Evolutionary conservation across 2,113 vertebrate species (phyloP), one percentile per base, ranked within the genome.

Genomic region (Gambusia affinis): DNA sequence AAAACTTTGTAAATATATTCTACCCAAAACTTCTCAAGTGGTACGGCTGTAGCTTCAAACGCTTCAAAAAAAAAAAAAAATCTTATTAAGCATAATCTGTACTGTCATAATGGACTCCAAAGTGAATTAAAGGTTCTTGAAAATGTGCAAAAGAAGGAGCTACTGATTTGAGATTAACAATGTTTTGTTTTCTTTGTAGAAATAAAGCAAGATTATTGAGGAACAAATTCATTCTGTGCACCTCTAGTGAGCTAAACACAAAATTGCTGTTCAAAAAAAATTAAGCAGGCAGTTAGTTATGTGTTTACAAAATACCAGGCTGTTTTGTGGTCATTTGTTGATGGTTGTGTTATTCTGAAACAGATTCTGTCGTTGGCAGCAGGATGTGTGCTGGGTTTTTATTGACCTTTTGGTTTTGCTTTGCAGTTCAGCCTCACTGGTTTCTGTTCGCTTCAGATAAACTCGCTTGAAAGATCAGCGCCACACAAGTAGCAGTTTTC

Each of bases 311-410:
- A 67, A 67, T 44, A 67, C 12, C 14, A 12, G 15, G 22, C 22
- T 3, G 42, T 28, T 8, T 17, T 39, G n/a, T 39, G 39, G 64
- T 44, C 27, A 42, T 44, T 44, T 27, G 12, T 67, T n/a, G 37
- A 44, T 67, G 64, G 39, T 44, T 24, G 28, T 67, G 64, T 39
- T 67, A 17, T 67, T 67, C 28, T 42, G n/a, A 67, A 19, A n/a
- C 64, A 39, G 10, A 27, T 39, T 42, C 14, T 67, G 37, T 12
- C n/a, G 1, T 44, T 29, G 39, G 4, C 12, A 66, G 64, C 11
- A 5, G 8, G 12, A 10, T 14, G 14, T 42, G 10, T 7, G 2
- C 15, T 42, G 1, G 4, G 15, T 42, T 67, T 67, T 67, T 28
- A 42, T 10, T 44, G 37, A 14, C 29, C 24, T 44, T 67, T n/a